Percentiles rank a stretch among this genome's conserved stretches.
Evolutionary conservation across 2,797 vertebrate genomes (phyloP).

Genomic region (Meriones psammophilus): DNA sequence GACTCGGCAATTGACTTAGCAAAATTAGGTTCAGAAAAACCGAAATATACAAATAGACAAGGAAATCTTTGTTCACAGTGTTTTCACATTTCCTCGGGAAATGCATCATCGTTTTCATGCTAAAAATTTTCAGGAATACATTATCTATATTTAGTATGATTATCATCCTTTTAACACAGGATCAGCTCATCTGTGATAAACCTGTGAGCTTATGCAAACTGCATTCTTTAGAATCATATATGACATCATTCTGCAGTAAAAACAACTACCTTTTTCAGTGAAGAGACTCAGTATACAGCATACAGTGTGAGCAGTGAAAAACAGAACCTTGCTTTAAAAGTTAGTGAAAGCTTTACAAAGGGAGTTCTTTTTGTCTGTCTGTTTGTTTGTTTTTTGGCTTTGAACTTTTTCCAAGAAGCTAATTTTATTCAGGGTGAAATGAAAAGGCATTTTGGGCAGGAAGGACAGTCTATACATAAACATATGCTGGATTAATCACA

Average conservation of each 20-base stretch:
- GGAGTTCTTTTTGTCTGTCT: neutral
- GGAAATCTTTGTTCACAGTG: neutral
- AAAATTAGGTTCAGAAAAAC: neutral
- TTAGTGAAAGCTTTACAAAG: neutral
- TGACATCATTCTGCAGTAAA: neutral
- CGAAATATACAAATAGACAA: neutral
- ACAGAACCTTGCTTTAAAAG: neutral
- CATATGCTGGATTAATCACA: neutral
- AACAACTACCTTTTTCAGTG: neutral
- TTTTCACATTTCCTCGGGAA: neutral
- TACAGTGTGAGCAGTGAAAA: neutral
- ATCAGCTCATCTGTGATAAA: neutral
- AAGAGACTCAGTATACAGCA: neutral
- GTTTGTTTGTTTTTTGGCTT: neutral
- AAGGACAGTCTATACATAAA: neutral
- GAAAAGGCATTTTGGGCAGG: neutral
- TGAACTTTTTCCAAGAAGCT: neutral
- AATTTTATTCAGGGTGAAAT: neutral
- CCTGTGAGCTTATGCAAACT: neutral
- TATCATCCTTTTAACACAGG: conserved; percentile 1
- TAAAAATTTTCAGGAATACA: neutral
- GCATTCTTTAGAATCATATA: neutral
- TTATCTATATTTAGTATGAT: neutral
- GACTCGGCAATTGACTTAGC: neutral
- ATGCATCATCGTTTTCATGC: neutral